Evolutionary conservation across 2,113 vertebrate species (phyloP).

Genomic region (Arvicanthis niloticus): DNA sequence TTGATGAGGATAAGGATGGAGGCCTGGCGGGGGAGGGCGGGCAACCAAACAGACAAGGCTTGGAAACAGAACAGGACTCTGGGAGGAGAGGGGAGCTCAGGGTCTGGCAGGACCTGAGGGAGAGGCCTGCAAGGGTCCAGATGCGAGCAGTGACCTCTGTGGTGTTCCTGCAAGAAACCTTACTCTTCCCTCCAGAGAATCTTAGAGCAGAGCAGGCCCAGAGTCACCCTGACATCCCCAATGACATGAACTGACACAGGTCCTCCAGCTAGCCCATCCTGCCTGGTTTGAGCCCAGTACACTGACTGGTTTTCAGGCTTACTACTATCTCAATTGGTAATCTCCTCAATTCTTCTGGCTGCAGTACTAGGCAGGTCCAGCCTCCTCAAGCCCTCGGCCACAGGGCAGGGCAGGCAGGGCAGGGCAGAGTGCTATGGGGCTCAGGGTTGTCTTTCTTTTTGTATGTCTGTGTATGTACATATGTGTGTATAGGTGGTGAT

Average conservation of each 20-base stretch:
- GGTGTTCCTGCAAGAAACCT: background rate
- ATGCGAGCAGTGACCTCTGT: background rate
- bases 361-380: accelerated
- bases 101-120: too few species aligned
- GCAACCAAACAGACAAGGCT: background rate
- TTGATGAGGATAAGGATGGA: constrained; percentile 4
- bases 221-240: accelerated
- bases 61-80: background rate
- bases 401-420: background rate
- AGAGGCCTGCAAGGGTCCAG: background rate
- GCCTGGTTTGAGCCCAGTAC: background rate
- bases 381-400: background rate
- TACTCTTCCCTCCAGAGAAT: background rate
- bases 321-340: too few species aligned
- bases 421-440: background rate
- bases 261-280: background rate
- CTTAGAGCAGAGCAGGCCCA: accelerated
- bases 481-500: background rate
- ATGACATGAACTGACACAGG: background rate
- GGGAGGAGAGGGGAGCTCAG: background rate
- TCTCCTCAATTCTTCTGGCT: background rate
- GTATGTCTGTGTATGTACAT: background rate
- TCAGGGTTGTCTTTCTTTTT: background rate
- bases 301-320: background rate
- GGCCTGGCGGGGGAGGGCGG: background rate